A percentile compares a stretch with the other conserved stretches of the same genome.
Evolutionary conservation across 1,140 invertebrate species (phyloP).

Genomic region (Gryon sp.): DNA sequence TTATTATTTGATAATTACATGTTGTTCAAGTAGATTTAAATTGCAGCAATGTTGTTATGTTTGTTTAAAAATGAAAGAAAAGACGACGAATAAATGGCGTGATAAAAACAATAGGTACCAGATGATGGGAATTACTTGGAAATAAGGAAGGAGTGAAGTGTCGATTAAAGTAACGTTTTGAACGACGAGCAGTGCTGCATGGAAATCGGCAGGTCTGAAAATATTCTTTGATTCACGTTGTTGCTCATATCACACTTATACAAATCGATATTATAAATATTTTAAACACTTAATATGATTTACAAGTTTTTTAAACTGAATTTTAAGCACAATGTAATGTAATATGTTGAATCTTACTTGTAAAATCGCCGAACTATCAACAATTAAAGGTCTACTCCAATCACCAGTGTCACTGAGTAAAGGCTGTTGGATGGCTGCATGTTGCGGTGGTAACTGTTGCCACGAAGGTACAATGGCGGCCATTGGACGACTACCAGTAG

Average conservation of each 20-base stretch:
- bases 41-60: no score
- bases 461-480: slow-evolving; percentile 93
- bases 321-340: no score
- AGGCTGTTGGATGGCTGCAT: slow-evolving; percentile 86
- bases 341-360: slow-evolving; percentile 82
- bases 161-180: neutral
- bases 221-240: no score
- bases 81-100: no score
- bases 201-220: neutral
- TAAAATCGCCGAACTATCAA: slow-evolving; percentile 87
- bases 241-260: no score
- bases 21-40: no score
- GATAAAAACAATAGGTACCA: no score
- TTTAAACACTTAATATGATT: no score
- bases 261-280: no score
- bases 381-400: slow-evolving; percentile 89
- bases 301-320: no score
- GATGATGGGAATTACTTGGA: slow-evolving; percentile 21
- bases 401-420: slow-evolving; percentile 84
- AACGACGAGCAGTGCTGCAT: neutral
- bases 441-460: slow-evolving; percentile 88
- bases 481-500: slow-evolving; percentile 87
- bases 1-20: no score
- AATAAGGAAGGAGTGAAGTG: neutral
- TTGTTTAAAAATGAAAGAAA: slow-evolving; percentile 14